Conservation (phyloP, 2,888 invertebrate species). For the Rhamnusium bicolor region DNA sequence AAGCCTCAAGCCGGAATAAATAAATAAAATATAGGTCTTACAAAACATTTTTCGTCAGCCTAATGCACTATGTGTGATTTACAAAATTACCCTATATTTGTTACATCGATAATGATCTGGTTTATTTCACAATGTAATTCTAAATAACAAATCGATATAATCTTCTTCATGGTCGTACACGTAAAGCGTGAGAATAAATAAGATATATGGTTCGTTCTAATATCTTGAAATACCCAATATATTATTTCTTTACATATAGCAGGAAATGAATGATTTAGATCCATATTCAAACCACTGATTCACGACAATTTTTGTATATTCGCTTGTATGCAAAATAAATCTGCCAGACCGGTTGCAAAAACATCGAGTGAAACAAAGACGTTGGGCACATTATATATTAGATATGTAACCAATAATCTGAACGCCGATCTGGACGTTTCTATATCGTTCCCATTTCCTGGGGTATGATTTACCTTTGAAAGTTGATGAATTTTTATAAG, state of each 20-base stretch:
- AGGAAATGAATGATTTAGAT: slow-evolving; percentile 46
- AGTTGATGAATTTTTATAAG: slow-evolving; percentile 9
- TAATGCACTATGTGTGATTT: slow-evolving; percentile 1
- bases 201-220: slow-evolving; percentile 32
- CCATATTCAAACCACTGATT: slow-evolving; percentile 32
- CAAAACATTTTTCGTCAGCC: neutral
- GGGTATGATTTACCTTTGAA: slow-evolving; percentile 9
- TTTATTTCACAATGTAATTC: slow-evolving; percentile 28
- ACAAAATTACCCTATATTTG: slow-evolving; percentile 23
- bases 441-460: slow-evolving; percentile 9
- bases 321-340: slow-evolving; percentile 34
- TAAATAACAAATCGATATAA: slow-evolving; percentile 34
- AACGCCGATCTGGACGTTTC: neutral
- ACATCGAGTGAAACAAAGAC: slow-evolving; percentile 5
- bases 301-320: slow-evolving; percentile 33
- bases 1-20: neutral
- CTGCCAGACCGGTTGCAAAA: slow-evolving; percentile 24
- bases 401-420: slow-evolving; percentile 7
- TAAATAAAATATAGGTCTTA: neutral
- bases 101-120: slow-evolving; percentile 23
- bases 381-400: slow-evolving; percentile 16
- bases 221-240: slow-evolving; percentile 36
- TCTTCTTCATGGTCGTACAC: slow-evolving; percentile 24
- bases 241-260: slow-evolving; percentile 35
- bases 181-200: slow-evolving; percentile 27